These are phyloP conservation scores for Athene cunicularia DNA, from an alignment of 2,113 vertebrate species.

Conservation along the genomic window DNA sequence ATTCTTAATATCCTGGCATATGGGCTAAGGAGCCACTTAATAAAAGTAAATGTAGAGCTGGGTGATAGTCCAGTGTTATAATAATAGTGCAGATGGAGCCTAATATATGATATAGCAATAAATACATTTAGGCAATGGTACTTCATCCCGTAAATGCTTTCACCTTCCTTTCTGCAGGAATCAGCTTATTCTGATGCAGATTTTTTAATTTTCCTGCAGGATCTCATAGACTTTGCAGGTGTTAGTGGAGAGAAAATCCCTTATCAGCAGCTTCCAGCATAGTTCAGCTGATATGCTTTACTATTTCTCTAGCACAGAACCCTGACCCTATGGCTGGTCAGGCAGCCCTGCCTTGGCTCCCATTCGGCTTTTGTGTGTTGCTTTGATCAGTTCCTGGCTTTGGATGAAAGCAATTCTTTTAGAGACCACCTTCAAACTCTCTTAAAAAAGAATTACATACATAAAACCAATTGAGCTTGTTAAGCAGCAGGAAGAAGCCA, in stretches of 20 bases:
- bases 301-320: not conserved
- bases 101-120: conserved; percentile 56
- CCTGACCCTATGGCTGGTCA: not conserved
- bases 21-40: not conserved
- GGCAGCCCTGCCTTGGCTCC: conserved; percentile 26
- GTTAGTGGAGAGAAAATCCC: not conserved
- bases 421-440: conserved; percentile 43
- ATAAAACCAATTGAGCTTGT: conserved; percentile 54
- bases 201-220: conserved; percentile 21
- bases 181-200: conserved; percentile 59
- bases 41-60: not conserved
- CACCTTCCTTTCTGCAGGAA: conserved; percentile 50
- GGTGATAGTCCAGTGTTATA: not conserved
- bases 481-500: conserved; percentile 48
- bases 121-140: conserved; percentile 37
- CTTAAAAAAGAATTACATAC: conserved; percentile 16
- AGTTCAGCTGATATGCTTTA: not conserved
- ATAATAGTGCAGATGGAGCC: not conserved
- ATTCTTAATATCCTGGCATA: not conserved
- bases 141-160: conserved; percentile 32
- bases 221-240: conserved; percentile 68
- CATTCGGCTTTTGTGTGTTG: conserved; percentile 1
- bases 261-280: not conserved
- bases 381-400: conserved; percentile 57
- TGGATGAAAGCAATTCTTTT: conserved; percentile 49